Base-by-base conservation (phyloP, 2,113 vertebrate genomes). In the Muntiacus reevesi region DNA sequence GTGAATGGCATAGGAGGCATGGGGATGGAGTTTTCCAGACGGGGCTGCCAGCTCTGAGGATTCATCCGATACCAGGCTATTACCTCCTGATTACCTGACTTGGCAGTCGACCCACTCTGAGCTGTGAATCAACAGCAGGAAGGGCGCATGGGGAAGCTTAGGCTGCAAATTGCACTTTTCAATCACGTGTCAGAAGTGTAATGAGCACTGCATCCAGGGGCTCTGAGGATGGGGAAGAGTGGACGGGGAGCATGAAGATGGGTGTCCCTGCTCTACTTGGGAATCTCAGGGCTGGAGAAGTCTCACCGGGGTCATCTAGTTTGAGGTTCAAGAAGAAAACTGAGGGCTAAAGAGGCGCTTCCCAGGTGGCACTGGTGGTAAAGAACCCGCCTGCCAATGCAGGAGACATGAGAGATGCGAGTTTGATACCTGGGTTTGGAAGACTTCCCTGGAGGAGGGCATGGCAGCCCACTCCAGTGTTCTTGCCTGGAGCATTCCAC, bases 81-180 rank as follows among this genome's bases (percentile, higher is more conserved):
- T 98, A 98, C 98, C 97, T 98, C 89, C 98, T 98, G 98, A 98
- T 98, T 98, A 97, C 98, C 98, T 95, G 98, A 93, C 97, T 98
- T 98, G 99, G 98, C 98, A 98, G 98, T 78, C 95, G 50, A 98
- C 93, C 98, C 52, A 55, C 89, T 97, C 43, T 28, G 95, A 98
- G 97, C 98, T 96, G 98, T 96, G 96, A 97, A 98, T 97, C 98
- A 98, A 97, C 98, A 98, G 98, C 96, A 92, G 95, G 96, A 97
- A 96, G 98, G 94, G 96, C 45, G 40, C 91, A 40, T 67, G 90
- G 97, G 97, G 97, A 98, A 96, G 96, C 98, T 52, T 78, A 96
- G 98, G 96, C 98, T 97, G 95, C 94, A 71, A 91, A 97, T 60
- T 88, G 74, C 95, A 85, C 98, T 97, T 98, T 95, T 98, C 98